A percentile compares a stretch with the other conserved stretches of the same genome.
Evolutionary conservation across 2,888 invertebrate genomes (phyloP).

Genomic region (Stegana nigrithorax): DNA sequence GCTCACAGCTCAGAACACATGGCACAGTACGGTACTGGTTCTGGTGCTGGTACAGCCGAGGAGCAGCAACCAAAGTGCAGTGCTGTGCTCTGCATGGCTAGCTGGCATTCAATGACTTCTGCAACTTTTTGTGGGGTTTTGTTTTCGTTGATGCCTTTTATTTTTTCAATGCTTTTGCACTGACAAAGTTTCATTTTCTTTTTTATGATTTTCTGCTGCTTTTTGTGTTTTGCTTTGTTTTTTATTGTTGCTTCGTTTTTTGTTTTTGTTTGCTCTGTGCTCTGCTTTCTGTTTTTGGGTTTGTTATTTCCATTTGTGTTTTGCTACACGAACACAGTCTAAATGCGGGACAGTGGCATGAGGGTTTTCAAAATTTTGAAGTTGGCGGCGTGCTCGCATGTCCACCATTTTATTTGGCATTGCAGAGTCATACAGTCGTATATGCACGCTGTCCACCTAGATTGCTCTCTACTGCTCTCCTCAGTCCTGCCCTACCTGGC

Average conservation of each 20-base stretch:
- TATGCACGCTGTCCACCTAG: no score
- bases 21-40: no score
- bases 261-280: not conserved
- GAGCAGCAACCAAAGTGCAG: no score
- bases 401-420: slow-evolving; percentile 11
- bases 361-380: no score
- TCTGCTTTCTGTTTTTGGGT: not conserved
- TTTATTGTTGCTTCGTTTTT: not conserved
- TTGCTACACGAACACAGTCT: no score
- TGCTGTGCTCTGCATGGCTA: slow-evolving; percentile 24
- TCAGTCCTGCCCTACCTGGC: not conserved
- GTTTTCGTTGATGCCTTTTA: not conserved
- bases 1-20: no score
- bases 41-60: no score
- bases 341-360: not conserved
- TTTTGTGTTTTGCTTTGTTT: not conserved
- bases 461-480: not conserved
- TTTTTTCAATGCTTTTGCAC: not conserved
- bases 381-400: slow-evolving; percentile 5
- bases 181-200: not conserved
- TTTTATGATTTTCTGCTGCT: not conserved
- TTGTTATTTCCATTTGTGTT: not conserved
- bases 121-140: slow-evolving; percentile 46
- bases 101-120: slow-evolving; percentile 59
- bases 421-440: no score